Evolutionary conservation across 2,888 invertebrate genomes (phyloP).

Genomic region (Drosophila helvetica): DNA sequence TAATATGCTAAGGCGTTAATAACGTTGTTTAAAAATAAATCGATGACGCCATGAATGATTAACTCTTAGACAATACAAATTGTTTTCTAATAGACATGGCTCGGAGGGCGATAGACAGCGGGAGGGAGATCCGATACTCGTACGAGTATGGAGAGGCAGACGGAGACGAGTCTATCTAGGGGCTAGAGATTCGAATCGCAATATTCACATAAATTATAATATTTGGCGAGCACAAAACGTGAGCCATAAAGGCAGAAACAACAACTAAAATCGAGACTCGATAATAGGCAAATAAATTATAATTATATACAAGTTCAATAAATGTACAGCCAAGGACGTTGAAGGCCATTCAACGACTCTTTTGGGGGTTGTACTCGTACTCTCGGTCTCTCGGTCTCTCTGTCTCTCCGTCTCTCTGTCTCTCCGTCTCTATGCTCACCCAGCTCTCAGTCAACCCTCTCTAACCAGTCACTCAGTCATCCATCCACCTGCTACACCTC

Average conservation of each 20-base stretch:
- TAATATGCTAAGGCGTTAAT: constrained; percentile 68
- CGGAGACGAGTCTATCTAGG: constrained; percentile 43
- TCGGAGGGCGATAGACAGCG: constrained; percentile 11
- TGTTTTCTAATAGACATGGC: constrained; percentile 68
- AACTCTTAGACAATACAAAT: constrained; percentile 77
- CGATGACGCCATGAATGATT: constrained; percentile 75
- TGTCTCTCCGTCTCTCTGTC: not conserved
- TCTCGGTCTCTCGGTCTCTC: not conserved
- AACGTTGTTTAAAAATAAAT: constrained; percentile 73
- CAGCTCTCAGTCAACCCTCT: constrained; percentile 7
- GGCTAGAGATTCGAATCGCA: constrained; percentile 70
- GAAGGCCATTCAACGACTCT: constrained; percentile 75
- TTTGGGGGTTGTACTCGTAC: constrained; percentile 58
- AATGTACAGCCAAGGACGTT: constrained; percentile 73
- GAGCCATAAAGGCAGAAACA: constrained; percentile 56
- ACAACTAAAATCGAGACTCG: constrained; percentile 46
- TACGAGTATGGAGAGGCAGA: constrained; percentile 6
- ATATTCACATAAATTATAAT: constrained; percentile 78
- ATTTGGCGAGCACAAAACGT: constrained; percentile 73
- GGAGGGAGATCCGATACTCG: not conserved
- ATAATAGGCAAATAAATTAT: constrained; percentile 74
- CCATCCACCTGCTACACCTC: constrained; percentile 14
- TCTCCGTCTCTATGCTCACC: not conserved
- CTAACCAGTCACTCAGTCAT: constrained; percentile 5
- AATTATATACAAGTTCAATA: constrained; percentile 66